Conservation (phyloP, 2,888 invertebrate genomes). For the Oxytorus armatus region DNA sequence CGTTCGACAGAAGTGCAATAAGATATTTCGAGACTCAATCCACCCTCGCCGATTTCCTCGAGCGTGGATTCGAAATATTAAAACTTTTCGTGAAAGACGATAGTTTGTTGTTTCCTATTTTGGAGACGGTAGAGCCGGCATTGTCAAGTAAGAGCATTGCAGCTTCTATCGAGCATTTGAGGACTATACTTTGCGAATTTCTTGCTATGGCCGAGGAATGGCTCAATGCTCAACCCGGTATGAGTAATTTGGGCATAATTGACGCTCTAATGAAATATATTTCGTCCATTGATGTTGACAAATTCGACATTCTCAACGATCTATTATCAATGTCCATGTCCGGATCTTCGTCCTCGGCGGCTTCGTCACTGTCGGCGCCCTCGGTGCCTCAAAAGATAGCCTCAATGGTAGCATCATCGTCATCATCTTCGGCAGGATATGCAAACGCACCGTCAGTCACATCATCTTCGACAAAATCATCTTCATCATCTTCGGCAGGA, state of each 20-base stretch:
- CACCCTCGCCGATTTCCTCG: slow-evolving; percentile 12
- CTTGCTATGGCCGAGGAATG: slow-evolving; percentile 9
- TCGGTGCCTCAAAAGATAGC: too few relatives aligned
- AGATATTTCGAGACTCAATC: slow-evolving; percentile 10
- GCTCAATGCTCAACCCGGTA: not conserved
- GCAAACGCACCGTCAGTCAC: not conserved
- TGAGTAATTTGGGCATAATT: not conserved
- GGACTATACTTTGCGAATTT: not conserved
- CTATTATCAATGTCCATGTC: too few relatives aligned
- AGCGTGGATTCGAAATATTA: slow-evolving; percentile 33
- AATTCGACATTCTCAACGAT: slow-evolving; percentile 32
- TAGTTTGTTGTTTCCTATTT: slow-evolving; percentile 54
- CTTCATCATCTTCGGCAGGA: not conserved
- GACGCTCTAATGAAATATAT: slow-evolving; percentile 11
- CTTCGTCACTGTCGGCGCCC: too few relatives aligned
- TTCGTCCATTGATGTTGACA: slow-evolving; percentile 13
- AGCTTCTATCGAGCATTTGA: slow-evolving; percentile 33
- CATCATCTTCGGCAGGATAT: not conserved
- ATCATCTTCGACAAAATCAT: too few relatives aligned
- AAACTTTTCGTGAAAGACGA: slow-evolving; percentile 56
- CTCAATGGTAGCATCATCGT: not conserved
- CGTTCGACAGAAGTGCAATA: not conserved
- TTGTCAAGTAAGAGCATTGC: slow-evolving; percentile 53
- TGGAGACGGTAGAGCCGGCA: slow-evolving; percentile 20
- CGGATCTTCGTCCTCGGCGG: not conserved